These are phyloP conservation scores for Okapia johnstoni DNA, from an alignment of 2,113 vertebrate genomes.

Conservation along the genomic window DNA sequence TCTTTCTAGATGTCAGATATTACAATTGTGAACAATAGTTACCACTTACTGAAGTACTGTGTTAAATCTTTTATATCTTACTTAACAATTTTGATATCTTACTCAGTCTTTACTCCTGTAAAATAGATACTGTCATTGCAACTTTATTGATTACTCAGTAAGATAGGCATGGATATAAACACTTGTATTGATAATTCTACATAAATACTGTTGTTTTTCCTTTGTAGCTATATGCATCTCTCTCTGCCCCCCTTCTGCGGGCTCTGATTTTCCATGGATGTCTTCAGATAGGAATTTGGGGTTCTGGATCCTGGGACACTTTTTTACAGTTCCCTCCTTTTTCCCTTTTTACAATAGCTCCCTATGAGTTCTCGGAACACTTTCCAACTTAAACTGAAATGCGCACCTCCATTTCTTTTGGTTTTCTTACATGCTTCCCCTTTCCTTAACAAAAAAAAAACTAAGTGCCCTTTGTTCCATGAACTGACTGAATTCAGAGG, in stretches of 20 bases:
- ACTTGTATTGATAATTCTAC: neutral
- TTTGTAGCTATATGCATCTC: neutral
- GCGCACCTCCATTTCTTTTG: neutral
- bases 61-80: neutral
- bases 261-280: neutral
- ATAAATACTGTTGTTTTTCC: neutral
- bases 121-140: neutral
- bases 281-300: neutral
- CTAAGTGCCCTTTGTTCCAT: neutral
- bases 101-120: neutral
- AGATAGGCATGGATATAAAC: neutral
- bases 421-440: neutral
- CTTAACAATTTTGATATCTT: neutral
- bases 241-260: neutral
- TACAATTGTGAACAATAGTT: neutral
- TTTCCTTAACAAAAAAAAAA: neutral
- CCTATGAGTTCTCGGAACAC: neutral
- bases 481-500: neutral
- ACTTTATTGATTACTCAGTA: neutral
- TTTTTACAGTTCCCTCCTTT: neutral
- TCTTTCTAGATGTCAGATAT: neutral
- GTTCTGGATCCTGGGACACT: neutral
- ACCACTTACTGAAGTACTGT: neutral
- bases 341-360: neutral
- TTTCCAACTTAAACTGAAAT: conserved; percentile 19